Percentiles rank a stretch among this genome's conserved stretches.
Conservation (phyloP, 2,113 vertebrate species). For the Muntiacus reevesi region DNA sequence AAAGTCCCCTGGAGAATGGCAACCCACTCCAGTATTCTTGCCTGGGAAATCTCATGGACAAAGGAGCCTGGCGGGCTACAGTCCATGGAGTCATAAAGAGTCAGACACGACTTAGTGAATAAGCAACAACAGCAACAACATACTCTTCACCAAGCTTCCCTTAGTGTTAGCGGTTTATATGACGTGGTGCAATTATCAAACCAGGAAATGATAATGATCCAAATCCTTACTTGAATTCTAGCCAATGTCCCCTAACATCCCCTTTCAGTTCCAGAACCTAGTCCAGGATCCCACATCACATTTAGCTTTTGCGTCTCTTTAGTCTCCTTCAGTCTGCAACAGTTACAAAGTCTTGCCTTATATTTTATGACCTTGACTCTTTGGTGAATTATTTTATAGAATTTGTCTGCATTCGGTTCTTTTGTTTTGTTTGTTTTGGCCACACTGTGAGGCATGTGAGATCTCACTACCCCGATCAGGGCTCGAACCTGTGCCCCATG, state of each 20-base stretch:
- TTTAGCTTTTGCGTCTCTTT: neutral
- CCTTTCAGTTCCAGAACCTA: neutral
- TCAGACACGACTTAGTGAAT: neutral
- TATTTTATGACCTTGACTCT: neutral
- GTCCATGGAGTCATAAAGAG: neutral
- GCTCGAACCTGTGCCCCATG: neutral
- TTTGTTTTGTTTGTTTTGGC: neutral
- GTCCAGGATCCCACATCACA: neutral
- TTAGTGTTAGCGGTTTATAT: neutral
- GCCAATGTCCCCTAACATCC: neutral
- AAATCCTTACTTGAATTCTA: neutral
- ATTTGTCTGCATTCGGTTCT: neutral
- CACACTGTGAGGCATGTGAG: neutral
- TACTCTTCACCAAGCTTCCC: neutral
- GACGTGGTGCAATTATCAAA: neutral
- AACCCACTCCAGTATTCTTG: neutral
- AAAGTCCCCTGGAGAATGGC: neutral
- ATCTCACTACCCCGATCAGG: neutral
- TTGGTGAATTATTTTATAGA: neutral
- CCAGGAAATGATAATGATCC: neutral
- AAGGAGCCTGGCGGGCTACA: neutral
- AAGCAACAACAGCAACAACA: neutral
- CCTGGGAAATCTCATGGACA: neutral
- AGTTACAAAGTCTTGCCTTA: neutral
- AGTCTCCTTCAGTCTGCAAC: neutral